phyloP scores from a whole-genome alignment of 2,113 vertebrate species.

The Meriones unguiculatus region DNA sequence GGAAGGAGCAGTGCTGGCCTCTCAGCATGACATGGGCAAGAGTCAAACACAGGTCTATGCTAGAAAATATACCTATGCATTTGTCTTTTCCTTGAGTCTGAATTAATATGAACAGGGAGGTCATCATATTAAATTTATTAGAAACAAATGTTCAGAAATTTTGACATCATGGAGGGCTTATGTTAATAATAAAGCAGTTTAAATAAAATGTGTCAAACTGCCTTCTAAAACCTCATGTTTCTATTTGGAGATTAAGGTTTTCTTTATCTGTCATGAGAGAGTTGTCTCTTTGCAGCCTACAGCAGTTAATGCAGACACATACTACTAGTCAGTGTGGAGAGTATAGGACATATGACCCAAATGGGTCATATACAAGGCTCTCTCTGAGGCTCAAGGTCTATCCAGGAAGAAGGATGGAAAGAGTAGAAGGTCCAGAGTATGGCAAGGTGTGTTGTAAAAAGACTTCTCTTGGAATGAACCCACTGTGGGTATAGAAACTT shows the following conservation, averaged over 20 bases:
- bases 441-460: neutral
- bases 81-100: neutral
- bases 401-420: neutral
- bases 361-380: neutral
- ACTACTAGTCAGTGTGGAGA: neutral
- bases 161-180: neutral
- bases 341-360: neutral
- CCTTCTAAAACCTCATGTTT: neutral
- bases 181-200: neutral
- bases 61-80: neutral
- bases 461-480: neutral
- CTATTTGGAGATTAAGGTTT: neutral
- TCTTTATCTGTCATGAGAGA: neutral
- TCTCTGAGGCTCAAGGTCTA: neutral
- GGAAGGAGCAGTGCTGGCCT: neutral
- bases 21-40: neutral
- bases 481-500: neutral
- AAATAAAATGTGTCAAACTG: too few relatives aligned
- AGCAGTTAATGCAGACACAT: neutral
- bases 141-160: conserved; percentile 32
- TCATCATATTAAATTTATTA: conserved; percentile 2
- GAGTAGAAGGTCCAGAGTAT: neutral
- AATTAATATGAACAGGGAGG: neutral
- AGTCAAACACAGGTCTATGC: accelerated
- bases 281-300: neutral